A percentile compares a stretch with the other conserved stretches of the same genome.
Conservation (phyloP, 2,888 invertebrate species). For the Sisyra terminalis region DNA sequence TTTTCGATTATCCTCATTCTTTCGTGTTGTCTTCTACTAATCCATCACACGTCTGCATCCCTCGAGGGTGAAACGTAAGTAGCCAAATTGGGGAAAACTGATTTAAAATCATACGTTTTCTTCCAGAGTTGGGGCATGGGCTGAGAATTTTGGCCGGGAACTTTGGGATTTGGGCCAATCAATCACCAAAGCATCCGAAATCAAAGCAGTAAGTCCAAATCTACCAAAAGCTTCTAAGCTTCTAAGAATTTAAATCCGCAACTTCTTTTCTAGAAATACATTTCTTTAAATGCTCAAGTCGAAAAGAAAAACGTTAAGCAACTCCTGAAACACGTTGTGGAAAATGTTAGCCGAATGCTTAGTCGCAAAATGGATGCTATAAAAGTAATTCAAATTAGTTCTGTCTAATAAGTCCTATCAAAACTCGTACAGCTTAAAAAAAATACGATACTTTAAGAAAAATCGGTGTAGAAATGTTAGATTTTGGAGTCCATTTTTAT, state of each 20-base stretch:
- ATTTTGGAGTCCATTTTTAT: too few relatives aligned
- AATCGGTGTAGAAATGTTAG: too few relatives aligned
- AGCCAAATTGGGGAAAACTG: too few relatives aligned
- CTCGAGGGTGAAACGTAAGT: too few relatives aligned
- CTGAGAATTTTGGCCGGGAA: constrained; percentile 59
- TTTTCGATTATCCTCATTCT: too few relatives aligned
- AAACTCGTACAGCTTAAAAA: too few relatives aligned
- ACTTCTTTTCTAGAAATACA: constrained; percentile 47
- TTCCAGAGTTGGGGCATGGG: constrained; percentile 67
- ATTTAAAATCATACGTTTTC: constrained; percentile 11
- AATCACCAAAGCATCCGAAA: constrained; percentile 61
- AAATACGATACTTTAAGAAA: constrained; percentile 13
- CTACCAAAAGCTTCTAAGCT: too few relatives aligned
- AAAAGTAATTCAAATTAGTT: constrained; percentile 31
- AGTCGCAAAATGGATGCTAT: constrained; percentile 83
- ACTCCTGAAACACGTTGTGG: constrained; percentile 62
- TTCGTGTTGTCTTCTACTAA: too few relatives aligned
- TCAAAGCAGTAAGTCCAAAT: constrained; percentile 58
- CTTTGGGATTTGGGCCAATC: constrained; percentile 60
- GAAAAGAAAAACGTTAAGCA: constrained; percentile 62
- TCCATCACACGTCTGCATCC: too few relatives aligned
- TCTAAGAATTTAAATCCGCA: constrained; percentile 8
- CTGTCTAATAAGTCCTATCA: too few relatives aligned
- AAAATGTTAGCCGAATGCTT: constrained; percentile 71
- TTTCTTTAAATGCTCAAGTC: constrained; percentile 60